Base-by-base conservation (phyloP, 2,888 invertebrate genomes). In the Agrypnus murinus region DNA sequence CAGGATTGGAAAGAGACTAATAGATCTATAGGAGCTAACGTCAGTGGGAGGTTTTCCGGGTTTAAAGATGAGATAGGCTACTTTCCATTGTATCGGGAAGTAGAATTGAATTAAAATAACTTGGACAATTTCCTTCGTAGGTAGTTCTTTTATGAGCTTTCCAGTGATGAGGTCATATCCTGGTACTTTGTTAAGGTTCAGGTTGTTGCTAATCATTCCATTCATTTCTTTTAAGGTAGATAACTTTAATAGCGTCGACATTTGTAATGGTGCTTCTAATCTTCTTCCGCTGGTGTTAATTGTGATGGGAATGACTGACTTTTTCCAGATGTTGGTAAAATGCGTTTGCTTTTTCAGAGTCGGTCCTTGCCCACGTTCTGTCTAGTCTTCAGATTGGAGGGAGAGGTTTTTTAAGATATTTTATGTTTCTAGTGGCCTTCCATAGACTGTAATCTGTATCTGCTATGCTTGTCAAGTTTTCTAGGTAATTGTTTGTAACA, bases 231-330 rank as follows among this genome's bases (percentile, higher is more conserved):
- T 10, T 40, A 40, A 15, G 38, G 38, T 40, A n/a, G 25, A 38
- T 2, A 58, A 40, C 12, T 58, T 58, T n/a, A 25, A 25, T 17
- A 17, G 15, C 12, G 58, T 15, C 40, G 58, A 58, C 58, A 17
- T 58, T 12, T 58, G 58, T 10, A 19, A 58, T 2, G 58, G 58
- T n/a, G 15, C 25, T 58, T 58, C 58, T 58, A 40, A 19, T 32
- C 57, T 15, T 57, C 57, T 57, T 34, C 36, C 10, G 10, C n/a
- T 36, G 17, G 57, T 4, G 38, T 34, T 34, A 15, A 15, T 57
- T 57, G 57, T 8, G 38, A 36, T 15, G 57, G 57, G 6, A 57
- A 10, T 8, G 57, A 36, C 38, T 38, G 57, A 34, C 34, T 36
- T 57, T 57, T 57, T 34, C 15, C 57, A 57, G 17, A 17, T n/a